Evolutionary conservation across 2,888 invertebrate genomes (phyloP), one percentile per base, ranked within the genome.

Genomic region (Hirtodrosophila duncani): DNA sequence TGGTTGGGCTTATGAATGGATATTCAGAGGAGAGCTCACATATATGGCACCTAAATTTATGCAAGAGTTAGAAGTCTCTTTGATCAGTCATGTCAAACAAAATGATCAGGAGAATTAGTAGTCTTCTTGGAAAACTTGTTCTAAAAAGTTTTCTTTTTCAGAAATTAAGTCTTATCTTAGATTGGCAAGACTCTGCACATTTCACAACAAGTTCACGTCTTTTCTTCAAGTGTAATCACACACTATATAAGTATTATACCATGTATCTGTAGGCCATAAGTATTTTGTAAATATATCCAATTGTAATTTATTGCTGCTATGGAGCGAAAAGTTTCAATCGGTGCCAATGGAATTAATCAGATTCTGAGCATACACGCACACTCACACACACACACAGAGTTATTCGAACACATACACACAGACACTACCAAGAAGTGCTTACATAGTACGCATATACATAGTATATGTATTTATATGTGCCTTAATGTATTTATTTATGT

Each of bases 341-440:
- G 72, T 74, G 81, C 81, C 72, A 81, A 74, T 74, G 72, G 72
- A 74, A 74, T 74, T 74, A 74, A 74, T 72, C 79, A 70, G 52
- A 65, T 69, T 60, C 69, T 65, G 78, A 58, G 55, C 62, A 43
- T 39, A 44, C 48, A 53, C 48, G 36, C 42, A 39, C 23, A 21
- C 34, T 30, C 13, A 16, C 9, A 31, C 43, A 34, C 7, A 11
- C 24, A 39, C 13, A 9, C 26, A 23, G 3, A 1, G 16, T 31
- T 5, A 7, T 14, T 16, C 8, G 7, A 3, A n/a, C 9, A 31
- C 10, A 4, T n/a, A n/a, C 29, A 26, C 38, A 16, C 27, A 39
- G 41, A 14, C 24, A n/a, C 11, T 18, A 13, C 4, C 11, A 16
- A n/a, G 33, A 26, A 6, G n/a, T 11, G n/a, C 20, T 29, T 18